A percentile compares a stretch with the other conserved stretches of the same genome.
These are phyloP conservation scores for Hypomesus transpacificus DNA, from an alignment of 2,113 vertebrate genomes.

Conservation along the genomic window DNA sequence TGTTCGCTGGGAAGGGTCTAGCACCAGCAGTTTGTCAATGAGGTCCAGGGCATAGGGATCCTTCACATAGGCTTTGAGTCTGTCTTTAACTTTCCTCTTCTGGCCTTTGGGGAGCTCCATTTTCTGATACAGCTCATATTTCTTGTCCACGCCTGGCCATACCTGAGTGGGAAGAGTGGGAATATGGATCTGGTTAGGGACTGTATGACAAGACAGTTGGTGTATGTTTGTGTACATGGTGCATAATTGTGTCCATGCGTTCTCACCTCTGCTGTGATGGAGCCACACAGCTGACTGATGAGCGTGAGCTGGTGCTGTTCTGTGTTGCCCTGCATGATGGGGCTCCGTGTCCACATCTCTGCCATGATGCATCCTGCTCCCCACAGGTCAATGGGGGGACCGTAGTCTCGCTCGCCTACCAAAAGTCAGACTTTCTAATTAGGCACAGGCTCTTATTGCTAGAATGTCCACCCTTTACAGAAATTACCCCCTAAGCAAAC, in stretches of 20 bases:
- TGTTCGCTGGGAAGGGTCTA: slow-evolving; percentile 87
- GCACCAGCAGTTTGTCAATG: slow-evolving; percentile 94
- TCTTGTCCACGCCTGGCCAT: slow-evolving; percentile 93
- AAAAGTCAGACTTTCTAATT: slow-evolving; percentile 24
- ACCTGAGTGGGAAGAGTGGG: slow-evolving; percentile 71
- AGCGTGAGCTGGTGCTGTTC: slow-evolving; percentile 98
- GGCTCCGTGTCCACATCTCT: slow-evolving; percentile 98
- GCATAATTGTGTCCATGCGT: background rate
- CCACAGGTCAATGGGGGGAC: slow-evolving; percentile 97
- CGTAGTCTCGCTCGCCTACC: slow-evolving; percentile 93
- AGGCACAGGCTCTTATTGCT: background rate
- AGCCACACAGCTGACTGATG: slow-evolving; percentile 98
- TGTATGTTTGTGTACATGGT: too few relatives aligned
- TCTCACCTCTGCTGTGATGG: slow-evolving; percentile 88
- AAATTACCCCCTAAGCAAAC: too few relatives aligned
- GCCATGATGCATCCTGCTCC: slow-evolving; percentile 98
- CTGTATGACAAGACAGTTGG: too few relatives aligned
- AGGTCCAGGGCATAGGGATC: slow-evolving; percentile 92
- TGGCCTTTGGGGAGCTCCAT: slow-evolving; percentile 95
- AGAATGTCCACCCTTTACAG: too few relatives aligned
- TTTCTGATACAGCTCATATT: slow-evolving; percentile 93
- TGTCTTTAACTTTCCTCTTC: slow-evolving; percentile 96
- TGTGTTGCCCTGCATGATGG: slow-evolving; percentile 99
- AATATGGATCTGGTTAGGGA: background rate
- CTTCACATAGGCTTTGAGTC: slow-evolving; percentile 96